Base-by-base conservation (phyloP, 1,140 invertebrate genomes). In the Eumeta japonica region DNA sequence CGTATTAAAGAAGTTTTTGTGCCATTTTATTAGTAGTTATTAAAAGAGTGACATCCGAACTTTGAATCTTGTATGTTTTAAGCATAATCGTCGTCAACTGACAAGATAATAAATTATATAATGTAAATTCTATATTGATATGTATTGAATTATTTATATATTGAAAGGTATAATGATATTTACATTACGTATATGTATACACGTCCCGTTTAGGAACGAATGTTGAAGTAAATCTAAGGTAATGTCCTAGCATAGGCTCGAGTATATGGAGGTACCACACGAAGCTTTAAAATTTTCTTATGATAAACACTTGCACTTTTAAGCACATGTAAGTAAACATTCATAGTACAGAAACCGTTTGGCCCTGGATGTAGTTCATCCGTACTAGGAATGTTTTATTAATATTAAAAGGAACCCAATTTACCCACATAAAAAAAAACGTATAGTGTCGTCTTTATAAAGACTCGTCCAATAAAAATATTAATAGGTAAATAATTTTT, bases 251-350 rank as follows among this genome's bases (percentile, higher is more conserved):
- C 50, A n/a, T 71, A 71, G 60, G 62, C 40, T 55, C 50, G 60
- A 64, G 52, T 62, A 64, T 62, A 52, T 64, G 55, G 62, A 62
- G 46, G 58, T 71, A 71, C 68, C 70, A 74, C 70, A 70, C 62
- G 58, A 74, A 74, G 70, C 70, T 74, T 74, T 74, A 74, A 74
- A 71, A 71, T 64, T n/a, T 59, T 70, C 70, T 71, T 74, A 71
- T 71, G 70, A 74, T 62, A 62, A n/a, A 67, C 62, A 71, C 62
- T 68, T 58, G 68, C 68, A 73, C 66, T 57, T 42, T n/a, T 70
- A 64, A 62, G 62, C 68, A 66, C 54, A 57, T 50, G 50, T 62
- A 64, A 58, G 55, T 61, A 52, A 62, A 50, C 24, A 38, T 52
- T 57, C 54, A 62, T 57, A 33, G 45, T 58, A 48, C n/a, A 24